phyloP scores from a whole-genome alignment of 2,113 vertebrate species.

The Brienomyrus longianalis region DNA sequence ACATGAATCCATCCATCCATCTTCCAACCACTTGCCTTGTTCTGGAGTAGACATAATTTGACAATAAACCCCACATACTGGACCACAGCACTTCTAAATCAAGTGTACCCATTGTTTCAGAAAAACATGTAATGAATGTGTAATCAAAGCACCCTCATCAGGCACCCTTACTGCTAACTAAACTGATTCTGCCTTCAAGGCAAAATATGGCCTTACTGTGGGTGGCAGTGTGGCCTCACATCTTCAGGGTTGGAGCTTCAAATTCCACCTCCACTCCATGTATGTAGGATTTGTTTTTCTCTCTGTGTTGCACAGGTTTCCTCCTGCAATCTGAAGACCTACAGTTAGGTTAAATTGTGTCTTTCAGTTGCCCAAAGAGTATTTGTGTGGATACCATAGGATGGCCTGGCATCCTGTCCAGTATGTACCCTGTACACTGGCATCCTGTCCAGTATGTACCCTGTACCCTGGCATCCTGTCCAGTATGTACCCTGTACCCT shows the following conservation, averaged over 20 bases:
- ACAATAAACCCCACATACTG: neutral
- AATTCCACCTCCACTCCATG: neutral
- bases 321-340: neutral
- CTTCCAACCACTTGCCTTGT: too few relatives aligned
- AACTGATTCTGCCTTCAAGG: neutral
- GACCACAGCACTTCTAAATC: neutral
- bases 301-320: neutral
- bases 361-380: neutral
- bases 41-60: neutral
- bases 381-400: neutral
- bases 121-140: neutral
- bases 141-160: neutral
- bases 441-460: too few relatives aligned
- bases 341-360: neutral
- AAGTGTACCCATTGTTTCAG: neutral
- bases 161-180: neutral
- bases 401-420: neutral
- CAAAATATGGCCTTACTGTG: neutral
- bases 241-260: neutral
- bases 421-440: too few relatives aligned
- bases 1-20: neutral
- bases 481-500: too few relatives aligned
- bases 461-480: too few relatives aligned
- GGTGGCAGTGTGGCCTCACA: neutral
- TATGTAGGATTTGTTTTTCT: neutral